Conservation (phyloP, 2,113 vertebrate genomes). For the Macroglossus sobrinus region DNA sequence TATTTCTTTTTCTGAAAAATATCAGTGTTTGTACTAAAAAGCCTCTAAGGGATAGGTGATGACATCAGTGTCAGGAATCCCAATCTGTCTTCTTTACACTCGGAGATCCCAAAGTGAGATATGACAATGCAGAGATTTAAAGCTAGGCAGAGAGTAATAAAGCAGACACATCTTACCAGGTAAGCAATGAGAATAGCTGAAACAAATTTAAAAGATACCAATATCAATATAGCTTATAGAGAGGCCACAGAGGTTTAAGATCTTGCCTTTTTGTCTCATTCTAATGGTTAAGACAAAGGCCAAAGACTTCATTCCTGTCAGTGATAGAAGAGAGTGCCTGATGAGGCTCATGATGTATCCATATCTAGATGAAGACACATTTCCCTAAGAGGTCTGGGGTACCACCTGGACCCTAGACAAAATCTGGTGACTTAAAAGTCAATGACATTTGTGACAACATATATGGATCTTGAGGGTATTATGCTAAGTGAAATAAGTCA, state of each 20-base stretch:
- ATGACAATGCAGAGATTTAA: neutral
- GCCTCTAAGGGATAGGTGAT: neutral
- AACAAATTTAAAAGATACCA: neutral
- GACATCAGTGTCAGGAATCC: neutral
- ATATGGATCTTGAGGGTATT: neutral
- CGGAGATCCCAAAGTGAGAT: neutral
- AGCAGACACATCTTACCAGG: neutral
- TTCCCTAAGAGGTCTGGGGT: neutral
- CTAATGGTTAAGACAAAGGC: neutral
- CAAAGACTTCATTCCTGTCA: neutral
- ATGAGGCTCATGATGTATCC: neutral
- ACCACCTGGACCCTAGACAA: neutral
- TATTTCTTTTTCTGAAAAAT: neutral
- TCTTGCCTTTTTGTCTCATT: neutral
- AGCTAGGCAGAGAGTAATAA: neutral
- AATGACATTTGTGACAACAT: neutral
- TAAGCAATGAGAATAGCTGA: neutral
- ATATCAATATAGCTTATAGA: neutral
- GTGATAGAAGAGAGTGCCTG: neutral
- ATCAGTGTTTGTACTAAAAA: neutral
- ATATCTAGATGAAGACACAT: neutral
- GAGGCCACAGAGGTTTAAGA: neutral
- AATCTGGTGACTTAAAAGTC: neutral
- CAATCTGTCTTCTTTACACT: neutral
- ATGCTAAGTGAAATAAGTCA: neutral